Evolutionary conservation across 2,113 vertebrate genomes (phyloP), one percentile per base, ranked within the genome.

Genomic region (Tachuris rubrigastra): DNA sequence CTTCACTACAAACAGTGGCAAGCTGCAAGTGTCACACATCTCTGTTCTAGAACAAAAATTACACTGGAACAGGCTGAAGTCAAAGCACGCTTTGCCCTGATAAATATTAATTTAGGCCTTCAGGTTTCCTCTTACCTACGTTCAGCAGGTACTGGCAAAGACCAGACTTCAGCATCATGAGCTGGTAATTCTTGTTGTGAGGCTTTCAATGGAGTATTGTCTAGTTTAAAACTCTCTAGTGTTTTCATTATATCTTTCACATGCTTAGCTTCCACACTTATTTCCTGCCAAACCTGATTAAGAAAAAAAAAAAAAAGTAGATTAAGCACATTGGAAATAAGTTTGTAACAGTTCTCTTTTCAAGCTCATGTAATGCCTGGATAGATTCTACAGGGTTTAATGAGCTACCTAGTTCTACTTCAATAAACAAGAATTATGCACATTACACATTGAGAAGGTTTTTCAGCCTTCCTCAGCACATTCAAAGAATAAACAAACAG

Each of bases 201-300:
- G 55, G 99, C 98, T 96, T 99, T 99, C 83, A 98, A 91, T 8
- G 99, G 98, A 11, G 98, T 96, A 31, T 96, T 97, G 94, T 99
- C 98, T 83, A 98, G 72, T 97, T 99, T 99, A 97, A 99, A 99
- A 96, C 98, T 99, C 96, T 99, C 99, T 47, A 99, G 97, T 30
- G 99, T 99, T 66, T 98, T 98, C 98, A 99, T 99, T 91, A 99
- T 99, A 76, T 99, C 99, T 92, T 99, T 99, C 88, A 99, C 99
- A 21, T 99, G 98, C 69, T 98, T 99, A 66, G 98, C 98, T 98
- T 99, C 99, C 91, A 99, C 98, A 55, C 97, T 98, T 87, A 99
- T 99, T 97, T 99, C 99, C 90, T 99, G 99, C 98, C 99, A 99
- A 97, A 99, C 97, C 99, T 99, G 92, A 89, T 97, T 68, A 66